phyloP scores from a whole-genome alignment of 2,888 invertebrate genomes.

The Yponomeuta malinellus region DNA sequence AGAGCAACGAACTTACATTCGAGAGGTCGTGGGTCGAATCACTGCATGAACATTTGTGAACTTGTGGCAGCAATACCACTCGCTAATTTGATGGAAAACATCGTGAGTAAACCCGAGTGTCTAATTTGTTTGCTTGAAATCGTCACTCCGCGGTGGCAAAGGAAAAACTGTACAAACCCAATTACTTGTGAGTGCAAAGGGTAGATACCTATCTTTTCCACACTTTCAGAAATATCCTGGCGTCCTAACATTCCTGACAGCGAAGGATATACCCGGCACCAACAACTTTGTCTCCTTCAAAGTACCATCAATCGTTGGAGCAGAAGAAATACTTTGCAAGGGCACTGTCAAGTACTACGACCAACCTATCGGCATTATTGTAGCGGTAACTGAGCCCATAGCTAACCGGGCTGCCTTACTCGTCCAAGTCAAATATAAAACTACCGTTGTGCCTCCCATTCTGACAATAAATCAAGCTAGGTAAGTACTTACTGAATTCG shows the following conservation, averaged over 20 bases:
- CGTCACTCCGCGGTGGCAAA: no score
- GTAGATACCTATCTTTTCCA: no score
- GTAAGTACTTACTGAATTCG: not conserved
- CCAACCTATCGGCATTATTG: slow-evolving; percentile 81
- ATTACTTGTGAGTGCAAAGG: no score
- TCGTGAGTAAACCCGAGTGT: no score
- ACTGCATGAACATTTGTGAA: no score
- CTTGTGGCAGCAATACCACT: no score
- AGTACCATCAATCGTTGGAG: slow-evolving; percentile 25
- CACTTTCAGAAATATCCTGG: slow-evolving; percentile 77
- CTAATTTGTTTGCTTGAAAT: no score
- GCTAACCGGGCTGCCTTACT: slow-evolving; percentile 76
- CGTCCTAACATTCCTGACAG: slow-evolving; percentile 78
- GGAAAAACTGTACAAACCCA: no score
- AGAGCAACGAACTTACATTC: no score
- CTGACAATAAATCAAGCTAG: slow-evolving; percentile 42
- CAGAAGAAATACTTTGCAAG: slow-evolving; percentile 69
- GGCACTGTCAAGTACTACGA: slow-evolving; percentile 77
- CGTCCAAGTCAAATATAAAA: slow-evolving; percentile 74
- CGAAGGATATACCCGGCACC: slow-evolving; percentile 81
- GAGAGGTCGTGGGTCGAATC: no score
- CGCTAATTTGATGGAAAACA: no score
- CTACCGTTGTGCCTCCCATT: slow-evolving; percentile 46
- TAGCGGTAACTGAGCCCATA: slow-evolving; percentile 73
- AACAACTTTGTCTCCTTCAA: slow-evolving; percentile 70